Percentiles rank a stretch among this genome's conserved stretches.
Conservation (phyloP, 2,888 invertebrate species). For the Scaptomyza flava region DNA sequence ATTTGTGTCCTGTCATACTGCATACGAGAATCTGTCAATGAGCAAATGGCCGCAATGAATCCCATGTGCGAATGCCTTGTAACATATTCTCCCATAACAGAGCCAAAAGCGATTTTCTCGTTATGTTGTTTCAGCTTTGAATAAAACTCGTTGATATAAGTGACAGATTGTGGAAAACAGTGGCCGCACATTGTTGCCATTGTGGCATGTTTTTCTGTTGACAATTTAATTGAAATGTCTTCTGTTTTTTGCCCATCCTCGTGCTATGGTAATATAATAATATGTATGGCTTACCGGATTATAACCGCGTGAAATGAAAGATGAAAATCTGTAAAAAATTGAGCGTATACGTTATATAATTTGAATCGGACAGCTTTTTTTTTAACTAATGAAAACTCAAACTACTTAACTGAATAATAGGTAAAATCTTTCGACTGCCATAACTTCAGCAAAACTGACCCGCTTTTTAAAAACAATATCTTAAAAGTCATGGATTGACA, state of each 20-base stretch:
- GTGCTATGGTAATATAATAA: background rate
- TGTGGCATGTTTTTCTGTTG: constrained; percentile 42
- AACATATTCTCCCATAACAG: constrained; percentile 1
- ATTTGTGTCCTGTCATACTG: constrained; percentile 58
- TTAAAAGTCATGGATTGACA: too few relatives aligned
- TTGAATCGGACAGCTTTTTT: background rate
- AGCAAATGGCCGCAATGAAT: constrained; percentile 69
- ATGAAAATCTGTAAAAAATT: background rate
- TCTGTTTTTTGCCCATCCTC: background rate
- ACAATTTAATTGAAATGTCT: constrained; percentile 66
- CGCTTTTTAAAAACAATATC: too few relatives aligned
- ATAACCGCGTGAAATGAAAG: background rate
- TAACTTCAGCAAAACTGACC: too few relatives aligned
- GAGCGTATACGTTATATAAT: background rate
- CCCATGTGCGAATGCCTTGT: constrained; percentile 43
- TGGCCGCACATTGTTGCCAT: constrained; percentile 43
- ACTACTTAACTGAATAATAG: background rate
- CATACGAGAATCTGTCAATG: constrained; percentile 61
- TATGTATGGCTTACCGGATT: constrained; percentile 1
- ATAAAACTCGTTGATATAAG: constrained; percentile 47
- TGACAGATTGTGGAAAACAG: constrained; percentile 48
- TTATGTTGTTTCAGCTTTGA: constrained; percentile 26
- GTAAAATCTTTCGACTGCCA: too few relatives aligned
- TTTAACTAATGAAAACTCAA: background rate
- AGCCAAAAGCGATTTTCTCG: constrained; percentile 15